Evolutionary conservation across 2,888 invertebrate genomes (phyloP), one percentile per base, ranked within the genome.

Genomic region (Mycogona germanica): DNA sequence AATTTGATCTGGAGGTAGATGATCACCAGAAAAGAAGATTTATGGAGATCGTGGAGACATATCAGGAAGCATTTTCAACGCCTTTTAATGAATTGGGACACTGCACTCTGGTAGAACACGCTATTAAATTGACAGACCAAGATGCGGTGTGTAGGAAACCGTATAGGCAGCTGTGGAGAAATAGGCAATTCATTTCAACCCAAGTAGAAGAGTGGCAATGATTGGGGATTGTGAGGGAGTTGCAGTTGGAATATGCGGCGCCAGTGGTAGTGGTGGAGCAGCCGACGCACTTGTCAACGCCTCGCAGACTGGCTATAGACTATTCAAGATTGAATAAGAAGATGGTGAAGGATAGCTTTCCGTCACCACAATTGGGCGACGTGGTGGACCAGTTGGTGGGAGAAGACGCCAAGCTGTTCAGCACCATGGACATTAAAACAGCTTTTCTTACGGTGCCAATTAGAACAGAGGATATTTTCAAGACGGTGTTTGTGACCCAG

Each of bases 161-260:
- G n/a, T n/a, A n/a, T n/a, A n/a, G n/a, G n/a, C n/a, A n/a, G n/a
- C n/a, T n/a, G n/a, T n/a, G n/a, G n/a, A n/a, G n/a, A n/a, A n/a
- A n/a, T n/a, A n/a, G 48, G 5, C 17, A n/a, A 2, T 45, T 29
- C n/a, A 32, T 52, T 23, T 26, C 17, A 3, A 4, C 45, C 7
- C 30, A 44, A 17, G 47, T 52, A n/a, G 4, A 51, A n/a, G 48
- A 52, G 3, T 52, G 48, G 52, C 7, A 30, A 2, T 32, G 30
- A 9, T 5, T 19, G 23, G 52, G 52, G 19, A 46, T 52, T 12
- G 45, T 44, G 5, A 19, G 52, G 5, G 17, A 6, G 5, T 52
- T 35, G 17, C 29, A 28, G 7, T 52, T 35, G 4, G 29, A 29
- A 4, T 52, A 52, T n/a, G 52, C 48, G 2, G 52, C 46, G 1